Conservation (phyloP, 2,797 vertebrate genomes). For the Cryptoblepharus egeriae region DNA sequence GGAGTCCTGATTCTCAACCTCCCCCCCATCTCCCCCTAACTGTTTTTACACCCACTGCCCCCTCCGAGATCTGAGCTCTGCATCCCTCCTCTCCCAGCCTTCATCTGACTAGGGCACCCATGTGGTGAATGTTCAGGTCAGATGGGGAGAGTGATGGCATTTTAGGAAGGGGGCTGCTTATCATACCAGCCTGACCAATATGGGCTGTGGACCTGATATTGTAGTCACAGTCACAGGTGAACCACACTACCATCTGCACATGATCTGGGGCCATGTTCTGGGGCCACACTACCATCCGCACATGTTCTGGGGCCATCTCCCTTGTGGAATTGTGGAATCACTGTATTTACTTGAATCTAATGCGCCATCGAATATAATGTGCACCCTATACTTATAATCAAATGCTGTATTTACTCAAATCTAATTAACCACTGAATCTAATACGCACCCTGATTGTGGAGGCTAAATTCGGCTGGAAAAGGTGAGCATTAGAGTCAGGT, state of each 20-base stretch:
- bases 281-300: not conserved
- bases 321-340: too few relatives aligned
- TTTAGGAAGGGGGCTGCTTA: not conserved
- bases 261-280: too few relatives aligned
- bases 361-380: too few relatives aligned
- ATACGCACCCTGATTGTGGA: too few relatives aligned
- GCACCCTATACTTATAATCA: too few relatives aligned
- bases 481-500: too few relatives aligned
- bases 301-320: not conserved
- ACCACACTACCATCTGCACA: too few relatives aligned
- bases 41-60: not conserved
- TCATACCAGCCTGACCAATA: not conserved
- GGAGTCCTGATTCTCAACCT: not conserved
- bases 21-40: not conserved
- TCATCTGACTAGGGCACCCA: not conserved
- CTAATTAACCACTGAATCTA: too few relatives aligned
- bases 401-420: too few relatives aligned
- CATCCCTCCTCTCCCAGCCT: not conserved
- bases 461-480: too few relatives aligned
- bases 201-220: rapidly evolving
- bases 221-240: too few relatives aligned
- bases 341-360: too few relatives aligned
- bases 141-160: not conserved
- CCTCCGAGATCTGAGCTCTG: not conserved
- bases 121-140: not conserved